Base-by-base conservation (phyloP, 2,888 invertebrate genomes). In the Acheta domesticus region DNA sequence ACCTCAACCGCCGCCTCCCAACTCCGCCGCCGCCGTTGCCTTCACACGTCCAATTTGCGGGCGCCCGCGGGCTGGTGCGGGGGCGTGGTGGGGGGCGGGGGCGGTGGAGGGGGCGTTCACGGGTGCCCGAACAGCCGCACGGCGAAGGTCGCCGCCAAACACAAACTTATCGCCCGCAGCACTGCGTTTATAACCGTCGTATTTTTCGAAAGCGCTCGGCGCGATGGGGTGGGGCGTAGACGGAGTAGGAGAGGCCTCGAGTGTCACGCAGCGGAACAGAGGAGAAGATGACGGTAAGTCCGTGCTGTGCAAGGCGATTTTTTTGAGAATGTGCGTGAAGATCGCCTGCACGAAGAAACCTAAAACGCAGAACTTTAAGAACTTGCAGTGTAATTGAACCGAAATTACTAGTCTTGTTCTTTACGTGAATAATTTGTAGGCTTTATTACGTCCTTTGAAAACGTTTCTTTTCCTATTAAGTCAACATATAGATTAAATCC, bases 151-250 rank as follows among this genome's bases (percentile, higher is more conserved):
- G 62, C 62, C 16, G 62, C 16, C 16, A 14, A 62, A 62, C 62
- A 62, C 62, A 62, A 62, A 62, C 62, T 62, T 62, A 62, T 62
- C 62, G 62, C 62, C n/a, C 16, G 62, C 62, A n/a, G 62, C 62
- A n/a, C 62, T 62, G 16, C n/a, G 16, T 62, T 62, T 62, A 62
- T 62, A n/a, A 62, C 62, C 62, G 14, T 62, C 62, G 62, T 62
- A 62, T 62, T n/a, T 62, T n/a, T 62, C 62, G 36, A 36, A 36
- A 36, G 36, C 36, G 8, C 36, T 36, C 36, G 36, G 36, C 62
- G 62, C 16, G 4, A 14, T 19, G 12, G 62, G 62, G 62, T 14
- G 62, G 11, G 62, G n/a, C 3, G 8, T 0, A 12, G n/a, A 5
- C 4, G 62, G n/a, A 62, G 62, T 12, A 14, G 62, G 16, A 19